Conservation (phyloP, 2,888 invertebrate species). For the Hymenopus coronatus region DNA sequence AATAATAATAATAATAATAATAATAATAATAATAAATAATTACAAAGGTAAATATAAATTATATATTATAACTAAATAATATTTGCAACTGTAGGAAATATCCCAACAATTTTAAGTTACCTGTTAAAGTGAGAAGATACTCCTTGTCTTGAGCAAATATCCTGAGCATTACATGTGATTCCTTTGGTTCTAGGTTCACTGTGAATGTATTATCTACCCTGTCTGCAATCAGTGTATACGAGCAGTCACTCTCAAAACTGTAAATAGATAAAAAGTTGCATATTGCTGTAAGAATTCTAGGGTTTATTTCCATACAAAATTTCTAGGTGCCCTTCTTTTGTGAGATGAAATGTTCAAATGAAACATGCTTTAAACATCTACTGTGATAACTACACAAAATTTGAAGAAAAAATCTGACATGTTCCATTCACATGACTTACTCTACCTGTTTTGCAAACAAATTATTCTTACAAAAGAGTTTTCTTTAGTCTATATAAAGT, state of each 20-base stretch:
- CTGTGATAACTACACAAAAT: not conserved
- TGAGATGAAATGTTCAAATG: no score
- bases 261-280: constrained; percentile 35
- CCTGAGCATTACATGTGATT: constrained; percentile 50
- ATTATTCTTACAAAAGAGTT: no score
- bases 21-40: not conserved
- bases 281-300: no score
- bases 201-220: constrained; percentile 64
- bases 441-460: no score
- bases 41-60: not conserved
- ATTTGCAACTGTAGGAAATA: no score
- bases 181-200: constrained; percentile 26
- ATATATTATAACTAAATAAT: not conserved
- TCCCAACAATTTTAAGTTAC: constrained; percentile 41
- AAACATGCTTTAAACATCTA: no score
- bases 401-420: no score
- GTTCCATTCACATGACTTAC: no score
- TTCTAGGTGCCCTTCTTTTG: no score
- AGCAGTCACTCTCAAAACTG: constrained; percentile 74
- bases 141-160: constrained; percentile 70
- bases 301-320: no score
- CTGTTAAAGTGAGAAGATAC: constrained; percentile 54
- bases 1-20: no score
- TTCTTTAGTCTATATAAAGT: no score
- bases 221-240: constrained; percentile 71